These are phyloP conservation scores for Aphis craccivora DNA, from an alignment of 1,140 invertebrate genomes.

Conservation along the genomic window DNA sequence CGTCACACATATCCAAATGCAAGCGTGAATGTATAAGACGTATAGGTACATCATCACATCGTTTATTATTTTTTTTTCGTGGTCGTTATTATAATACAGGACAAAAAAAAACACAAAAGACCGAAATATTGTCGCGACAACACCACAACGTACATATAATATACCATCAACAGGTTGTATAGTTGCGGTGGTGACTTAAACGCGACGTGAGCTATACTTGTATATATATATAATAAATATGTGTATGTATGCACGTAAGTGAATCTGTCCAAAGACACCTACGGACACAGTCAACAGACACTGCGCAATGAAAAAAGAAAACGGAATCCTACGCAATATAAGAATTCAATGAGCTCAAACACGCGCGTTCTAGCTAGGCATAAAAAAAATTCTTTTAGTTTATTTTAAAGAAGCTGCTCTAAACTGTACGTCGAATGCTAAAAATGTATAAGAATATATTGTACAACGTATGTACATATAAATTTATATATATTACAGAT, in stretches of 20 bases:
- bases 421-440: background rate
- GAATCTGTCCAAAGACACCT: conserved; percentile 41
- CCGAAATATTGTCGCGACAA: conserved; percentile 41
- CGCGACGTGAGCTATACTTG: background rate
- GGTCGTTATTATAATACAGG: background rate
- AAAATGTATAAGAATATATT: background rate
- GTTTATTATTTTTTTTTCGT: background rate
- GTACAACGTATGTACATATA: background rate
- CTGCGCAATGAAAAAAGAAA: background rate
- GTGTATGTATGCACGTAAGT: background rate
- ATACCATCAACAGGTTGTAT: background rate
- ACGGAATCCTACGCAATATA: conserved; percentile 39
- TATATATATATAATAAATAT: background rate
- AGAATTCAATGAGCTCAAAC: conserved; percentile 27
- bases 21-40: background rate
- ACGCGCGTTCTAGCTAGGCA: background rate
- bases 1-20: background rate
- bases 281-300: background rate
- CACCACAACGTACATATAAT: background rate
- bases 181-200: conserved; percentile 21
- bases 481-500: background rate
- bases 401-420: background rate
- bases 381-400: conserved; percentile 12
- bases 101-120: conserved; percentile 25
- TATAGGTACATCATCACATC: background rate